Evolutionary conservation across 1,140 invertebrate genomes (phyloP).

Genomic region (Dendrolimus kikuchii): DNA sequence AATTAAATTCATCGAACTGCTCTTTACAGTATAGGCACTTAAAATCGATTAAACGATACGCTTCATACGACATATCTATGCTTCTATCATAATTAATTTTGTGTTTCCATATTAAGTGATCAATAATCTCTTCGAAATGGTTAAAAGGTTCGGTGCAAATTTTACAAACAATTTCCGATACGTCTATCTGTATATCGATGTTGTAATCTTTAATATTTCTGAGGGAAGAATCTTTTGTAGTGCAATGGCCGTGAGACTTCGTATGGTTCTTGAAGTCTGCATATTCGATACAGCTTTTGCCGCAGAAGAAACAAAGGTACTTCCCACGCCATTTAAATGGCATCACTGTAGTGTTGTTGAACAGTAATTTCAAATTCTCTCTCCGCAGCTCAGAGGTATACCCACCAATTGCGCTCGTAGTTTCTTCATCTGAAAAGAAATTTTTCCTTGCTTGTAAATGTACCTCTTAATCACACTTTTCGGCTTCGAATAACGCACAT

Average conservation of each 20-base stretch:
- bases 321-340: conserved; percentile 59
- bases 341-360: conserved; percentile 54
- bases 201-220: conserved; percentile 43
- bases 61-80: conserved; percentile 32
- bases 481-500: conserved; percentile 9
- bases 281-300: conserved; percentile 36
- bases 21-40: conserved; percentile 41
- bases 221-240: conserved; percentile 33
- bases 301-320: conserved; percentile 55
- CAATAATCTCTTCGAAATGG: conserved; percentile 33
- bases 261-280: conserved; percentile 46
- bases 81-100: conserved; percentile 41
- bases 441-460: conserved; percentile 31
- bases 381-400: conserved; percentile 40
- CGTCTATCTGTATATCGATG: conserved; percentile 48
- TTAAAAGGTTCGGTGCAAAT: conserved; percentile 43
- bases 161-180: conserved; percentile 44
- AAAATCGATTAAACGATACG: conserved; percentile 39
- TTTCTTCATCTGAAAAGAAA: conserved; percentile 58
- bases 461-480: neutral
- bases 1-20: conserved; percentile 37
- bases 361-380: conserved; percentile 54
- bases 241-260: conserved; percentile 38
- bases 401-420: conserved; percentile 32
- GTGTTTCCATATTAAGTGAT: conserved; percentile 49